Base-by-base conservation (phyloP, 2,888 invertebrate species). In the Meganola albula region DNA sequence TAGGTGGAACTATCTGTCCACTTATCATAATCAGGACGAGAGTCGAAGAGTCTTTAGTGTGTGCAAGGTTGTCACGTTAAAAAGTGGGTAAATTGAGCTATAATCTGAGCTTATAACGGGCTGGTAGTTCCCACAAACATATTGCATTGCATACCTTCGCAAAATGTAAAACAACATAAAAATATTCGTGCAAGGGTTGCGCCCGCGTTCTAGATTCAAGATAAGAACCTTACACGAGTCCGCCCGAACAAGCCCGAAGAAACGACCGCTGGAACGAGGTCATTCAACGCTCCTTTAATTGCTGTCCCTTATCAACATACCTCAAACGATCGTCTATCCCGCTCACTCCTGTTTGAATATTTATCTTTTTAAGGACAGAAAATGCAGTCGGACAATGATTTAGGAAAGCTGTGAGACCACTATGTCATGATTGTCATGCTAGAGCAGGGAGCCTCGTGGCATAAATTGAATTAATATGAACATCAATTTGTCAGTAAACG, bases 391-490 rank as follows among this genome's bases (percentile, higher is more conserved):
- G 53, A 62, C 65, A 63, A 73, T 73, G 74, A 73, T 74, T 75
- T 74, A 75, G 69, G 63, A 74, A 69, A 64, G 68, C 63, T 35
- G 53, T 53, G 52, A 52, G 53, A 48, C 49, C 52, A 59, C 48
- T 64, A 53, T n/a, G n/a, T n/a, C 8, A 20, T 57, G 64, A 71
- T 56, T 63, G 68, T 60, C 61, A 58, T 58, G 57, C 39, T 56
- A 41, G 53, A 42, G 53, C 45, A 56, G 58, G 53, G 58, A 46
- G 50, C 45, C 41, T 38, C 44, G 53, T 54, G 48, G 54, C 51
- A 68, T 72, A 71, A 73, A 77, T 77, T 78, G 68, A 73, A 74
- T 74, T 73, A 71, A 74, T 73, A 57, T 59, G 62, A 49, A 49
- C 66, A 63, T 69, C 65, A 70, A 74, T 73, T 71, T 63, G 60